Evolutionary conservation across 2,797 vertebrate genomes (phyloP).

Genomic region (Apogon hyalosoma): DNA sequence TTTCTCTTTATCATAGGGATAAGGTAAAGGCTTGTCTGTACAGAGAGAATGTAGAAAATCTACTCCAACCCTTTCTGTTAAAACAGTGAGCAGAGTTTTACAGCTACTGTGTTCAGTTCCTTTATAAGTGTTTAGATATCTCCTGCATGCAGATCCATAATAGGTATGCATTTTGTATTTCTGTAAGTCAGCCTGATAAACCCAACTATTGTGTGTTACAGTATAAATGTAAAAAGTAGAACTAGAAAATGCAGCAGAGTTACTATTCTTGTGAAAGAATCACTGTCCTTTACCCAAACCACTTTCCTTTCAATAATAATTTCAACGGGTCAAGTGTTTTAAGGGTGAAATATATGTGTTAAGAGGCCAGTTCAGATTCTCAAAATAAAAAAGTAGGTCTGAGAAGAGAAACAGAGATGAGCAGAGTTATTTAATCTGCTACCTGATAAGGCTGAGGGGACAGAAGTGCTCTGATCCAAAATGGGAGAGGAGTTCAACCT

Average conservation of each 20-base stretch:
- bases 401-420: background rate
- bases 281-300: background rate
- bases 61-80: background rate
- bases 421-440: slow-evolving; percentile 38
- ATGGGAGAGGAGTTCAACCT: slow-evolving; percentile 97
- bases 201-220: background rate
- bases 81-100: slow-evolving; percentile 13
- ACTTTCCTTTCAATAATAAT: background rate
- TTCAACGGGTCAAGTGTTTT: background rate
- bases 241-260: background rate
- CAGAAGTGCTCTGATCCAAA: slow-evolving; percentile 99
- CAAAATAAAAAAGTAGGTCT: background rate
- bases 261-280: background rate
- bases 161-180: too few relatives aligned
- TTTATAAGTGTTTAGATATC: too few relatives aligned
- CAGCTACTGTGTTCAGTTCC: background rate
- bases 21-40: background rate
- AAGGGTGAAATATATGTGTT: background rate
- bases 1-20: background rate
- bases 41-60: background rate
- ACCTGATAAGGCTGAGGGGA: slow-evolving; percentile 98
- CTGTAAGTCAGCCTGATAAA: too few relatives aligned
- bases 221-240: background rate
- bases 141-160: background rate
- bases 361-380: background rate